Conservation (phyloP, 2,113 vertebrate genomes). For the Cyprinodon tularosa region DNA sequence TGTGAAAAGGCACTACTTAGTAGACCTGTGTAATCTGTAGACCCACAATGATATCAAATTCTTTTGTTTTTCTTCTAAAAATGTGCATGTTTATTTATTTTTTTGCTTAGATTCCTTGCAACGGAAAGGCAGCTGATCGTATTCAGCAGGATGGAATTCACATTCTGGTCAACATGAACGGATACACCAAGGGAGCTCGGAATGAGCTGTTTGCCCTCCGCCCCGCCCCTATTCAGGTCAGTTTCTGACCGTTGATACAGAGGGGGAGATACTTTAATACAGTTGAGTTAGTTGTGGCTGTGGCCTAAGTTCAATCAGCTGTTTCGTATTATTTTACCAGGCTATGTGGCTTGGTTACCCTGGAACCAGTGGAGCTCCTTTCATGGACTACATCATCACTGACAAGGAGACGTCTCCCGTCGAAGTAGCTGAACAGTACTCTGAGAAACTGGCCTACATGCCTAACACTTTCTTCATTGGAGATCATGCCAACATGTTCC, state of each 20-base stretch:
- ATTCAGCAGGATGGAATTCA: constrained; percentile 97
- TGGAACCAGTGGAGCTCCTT: constrained; percentile 95
- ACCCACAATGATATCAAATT: no score
- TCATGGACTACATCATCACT: constrained; percentile 98
- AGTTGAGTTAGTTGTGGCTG: background rate
- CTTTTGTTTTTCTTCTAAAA: no score
- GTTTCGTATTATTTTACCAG: constrained; percentile 62
- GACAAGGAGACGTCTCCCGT: constrained; percentile 96
- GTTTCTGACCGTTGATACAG: background rate
- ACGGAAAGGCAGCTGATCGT: constrained; percentile 97
- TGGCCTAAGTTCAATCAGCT: background rate
- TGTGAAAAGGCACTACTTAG: no score
- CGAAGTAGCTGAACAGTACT: constrained; percentile 96
- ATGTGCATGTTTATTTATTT: background rate
- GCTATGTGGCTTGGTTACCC: constrained; percentile 98
- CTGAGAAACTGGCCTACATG: constrained; percentile 98
- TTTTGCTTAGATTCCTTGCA: constrained; percentile 89
- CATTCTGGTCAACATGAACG: constrained; percentile 98
- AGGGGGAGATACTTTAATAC: no score
- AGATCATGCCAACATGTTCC: constrained; percentile 99
- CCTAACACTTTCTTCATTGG: constrained; percentile 98
- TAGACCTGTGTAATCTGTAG: no score
- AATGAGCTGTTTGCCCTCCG: constrained; percentile 96
- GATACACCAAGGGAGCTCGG: constrained; percentile 96
- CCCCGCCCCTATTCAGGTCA: constrained; percentile 94